Base-by-base conservation (phyloP, 1,140 invertebrate species). In the Cardiocondyla obscurior region DNA sequence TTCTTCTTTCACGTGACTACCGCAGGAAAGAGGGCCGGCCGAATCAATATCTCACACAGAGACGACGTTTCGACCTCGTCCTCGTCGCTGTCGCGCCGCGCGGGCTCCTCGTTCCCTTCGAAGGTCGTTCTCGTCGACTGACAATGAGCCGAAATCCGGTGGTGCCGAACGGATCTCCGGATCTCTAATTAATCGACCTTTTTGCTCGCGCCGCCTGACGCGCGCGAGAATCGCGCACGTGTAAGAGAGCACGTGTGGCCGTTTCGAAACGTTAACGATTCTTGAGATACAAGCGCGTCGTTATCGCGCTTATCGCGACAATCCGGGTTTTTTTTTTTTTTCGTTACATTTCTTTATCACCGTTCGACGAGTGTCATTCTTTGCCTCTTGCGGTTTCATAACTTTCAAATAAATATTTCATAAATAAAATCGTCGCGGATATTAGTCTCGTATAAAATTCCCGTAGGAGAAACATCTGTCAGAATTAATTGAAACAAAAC, bases 1-100 rank as follows among this genome's bases (percentile, higher is more conserved):
- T 88, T 88, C 87, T 88, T 88, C 87, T 88, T 88, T 88, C 86
- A 88, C 87, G 87, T 88, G 87, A 88, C 87, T 88, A 81, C 87
- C 86, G 87, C 87, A 85, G 86, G 85, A 88, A 88, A 88, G 87
- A 88, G 86, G 87, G 87, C 87, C 84, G 87, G 67, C 73, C 86
- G 33, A 88, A 88, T 88, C 87, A 88, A 88, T 88, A 88, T 88
- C 87, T 85, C 87, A 55, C 87, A 88, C 79, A 88, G 81, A n/a
- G n/a, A n/a, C n/a, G n/a, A 85, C 85, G 72, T 88, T 88, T 85
- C 87, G 67, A 81, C 79, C 77, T 88, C 83, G 82, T 82, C 82
- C 60, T 84, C 86, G 72, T 82, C 79, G 33, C 25, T 53, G 64
- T 55, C 72, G 46, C 72, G n/a, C n/a, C n/a, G n/a, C 36, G 36